A percentile compares a stretch with the other conserved stretches of the same genome.
Evolutionary conservation across 2,113 vertebrate species (phyloP).

Genomic region (Cepphus grylle): DNA sequence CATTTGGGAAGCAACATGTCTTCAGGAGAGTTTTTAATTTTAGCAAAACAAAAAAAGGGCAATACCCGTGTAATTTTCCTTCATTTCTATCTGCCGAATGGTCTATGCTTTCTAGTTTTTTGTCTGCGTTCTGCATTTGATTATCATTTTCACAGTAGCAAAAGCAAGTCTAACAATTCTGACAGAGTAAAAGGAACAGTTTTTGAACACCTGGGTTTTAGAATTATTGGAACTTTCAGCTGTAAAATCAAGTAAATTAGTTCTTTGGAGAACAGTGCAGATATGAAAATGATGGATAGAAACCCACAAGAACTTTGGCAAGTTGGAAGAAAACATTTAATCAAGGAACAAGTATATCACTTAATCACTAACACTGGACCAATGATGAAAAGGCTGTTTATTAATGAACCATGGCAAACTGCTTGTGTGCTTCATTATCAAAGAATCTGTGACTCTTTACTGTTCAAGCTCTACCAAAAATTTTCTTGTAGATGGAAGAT

Average conservation of each 20-base stretch:
- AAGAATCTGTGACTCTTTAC: background rate
- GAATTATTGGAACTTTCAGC: background rate
- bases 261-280: background rate
- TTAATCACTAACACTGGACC: background rate
- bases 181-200: background rate
- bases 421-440: background rate
- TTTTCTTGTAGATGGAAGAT: background rate
- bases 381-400: background rate
- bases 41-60: background rate
- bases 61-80: background rate
- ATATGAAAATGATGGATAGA: background rate
- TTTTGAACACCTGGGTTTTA: background rate
- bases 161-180: background rate
- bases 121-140: background rate
- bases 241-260: background rate
- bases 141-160: background rate
- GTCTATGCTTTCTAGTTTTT: background rate
- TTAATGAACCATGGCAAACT: conserved; percentile 8
- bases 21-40: background rate
- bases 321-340: background rate
- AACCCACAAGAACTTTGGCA: background rate
- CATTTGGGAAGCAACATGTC: background rate
- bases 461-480: background rate
- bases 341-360: background rate
- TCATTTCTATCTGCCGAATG: background rate